Conservation (phyloP, 1,140 invertebrate species). For the Drosophila auraria region DNA sequence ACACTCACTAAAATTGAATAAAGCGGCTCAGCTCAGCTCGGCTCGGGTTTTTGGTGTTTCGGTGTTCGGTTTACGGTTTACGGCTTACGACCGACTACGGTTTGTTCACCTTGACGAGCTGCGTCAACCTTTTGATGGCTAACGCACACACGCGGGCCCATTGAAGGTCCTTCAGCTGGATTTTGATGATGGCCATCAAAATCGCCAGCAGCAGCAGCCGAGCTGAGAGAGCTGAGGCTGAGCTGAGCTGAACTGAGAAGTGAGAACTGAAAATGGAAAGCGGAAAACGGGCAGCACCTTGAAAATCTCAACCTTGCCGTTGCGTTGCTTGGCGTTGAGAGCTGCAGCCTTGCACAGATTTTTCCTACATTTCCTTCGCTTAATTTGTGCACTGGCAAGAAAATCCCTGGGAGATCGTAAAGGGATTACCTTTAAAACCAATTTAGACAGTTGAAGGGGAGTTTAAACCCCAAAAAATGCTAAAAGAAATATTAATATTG, state of each 20-base stretch:
- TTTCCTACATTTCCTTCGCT: constrained; percentile 60
- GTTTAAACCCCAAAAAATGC: not conserved
- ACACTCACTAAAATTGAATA: constrained; percentile 81
- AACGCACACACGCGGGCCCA: constrained; percentile 43
- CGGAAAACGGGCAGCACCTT: constrained; percentile 58
- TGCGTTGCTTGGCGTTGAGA: constrained; percentile 17
- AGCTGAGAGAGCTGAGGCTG: not conserved
- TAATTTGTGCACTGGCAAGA: constrained; percentile 52
- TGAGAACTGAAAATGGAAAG: constrained; percentile 16
- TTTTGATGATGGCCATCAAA: constrained; percentile 72
- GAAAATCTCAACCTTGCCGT: constrained; percentile 62
- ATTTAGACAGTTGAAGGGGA: not conserved
- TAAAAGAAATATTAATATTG: not conserved
- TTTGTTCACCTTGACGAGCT: constrained; percentile 80
- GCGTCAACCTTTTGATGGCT: constrained; percentile 75
- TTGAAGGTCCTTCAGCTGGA: constrained; percentile 76
- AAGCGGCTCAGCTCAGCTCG: constrained; percentile 48
- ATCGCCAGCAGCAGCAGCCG: constrained; percentile 38
- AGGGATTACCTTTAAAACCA: not conserved
- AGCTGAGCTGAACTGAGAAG: constrained; percentile 1
- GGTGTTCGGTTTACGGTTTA: constrained; percentile 3
- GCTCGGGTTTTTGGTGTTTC: constrained; percentile 5
- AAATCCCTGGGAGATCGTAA: not conserved
- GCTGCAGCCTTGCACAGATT: constrained; percentile 72
- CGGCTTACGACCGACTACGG: constrained; percentile 39